Evolutionary conservation across 2,113 vertebrate genomes (phyloP).

Genomic region (Elachura formosa): DNA sequence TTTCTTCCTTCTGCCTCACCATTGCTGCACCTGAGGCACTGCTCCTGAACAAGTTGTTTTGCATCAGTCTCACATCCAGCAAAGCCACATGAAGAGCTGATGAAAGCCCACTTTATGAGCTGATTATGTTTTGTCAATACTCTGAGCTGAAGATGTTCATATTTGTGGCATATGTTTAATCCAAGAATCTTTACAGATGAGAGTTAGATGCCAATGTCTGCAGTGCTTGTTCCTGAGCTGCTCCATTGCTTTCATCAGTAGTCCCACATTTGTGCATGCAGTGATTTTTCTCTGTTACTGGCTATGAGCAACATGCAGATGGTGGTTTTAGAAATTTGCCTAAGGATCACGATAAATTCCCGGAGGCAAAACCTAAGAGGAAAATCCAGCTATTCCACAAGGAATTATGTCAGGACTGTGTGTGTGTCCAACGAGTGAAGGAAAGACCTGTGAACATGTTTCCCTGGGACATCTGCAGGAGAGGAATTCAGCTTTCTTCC

Average conservation of each 20-base stretch:
- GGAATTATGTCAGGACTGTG: background rate
- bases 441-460: accelerated
- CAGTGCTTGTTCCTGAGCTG: background rate
- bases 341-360: accelerated
- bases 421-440: background rate
- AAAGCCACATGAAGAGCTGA: background rate
- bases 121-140: background rate
- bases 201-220: background rate
- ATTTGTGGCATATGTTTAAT: background rate
- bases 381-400: background rate
- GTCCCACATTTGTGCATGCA: background rate
- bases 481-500: background rate
- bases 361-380: background rate
- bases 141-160: background rate
- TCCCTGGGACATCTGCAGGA: background rate
- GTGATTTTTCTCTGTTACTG: background rate
- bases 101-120: background rate
- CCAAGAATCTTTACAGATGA: background rate
- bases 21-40: background rate
- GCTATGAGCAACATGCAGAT: background rate
- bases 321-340: background rate
- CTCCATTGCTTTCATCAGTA: background rate
- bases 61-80: background rate
- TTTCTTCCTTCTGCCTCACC: background rate
- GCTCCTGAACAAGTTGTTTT: background rate